Percentiles rank a stretch among this genome's conserved stretches.
Evolutionary conservation across 1,140 invertebrate species (phyloP).

Genomic region (Solenopsis invicta): DNA sequence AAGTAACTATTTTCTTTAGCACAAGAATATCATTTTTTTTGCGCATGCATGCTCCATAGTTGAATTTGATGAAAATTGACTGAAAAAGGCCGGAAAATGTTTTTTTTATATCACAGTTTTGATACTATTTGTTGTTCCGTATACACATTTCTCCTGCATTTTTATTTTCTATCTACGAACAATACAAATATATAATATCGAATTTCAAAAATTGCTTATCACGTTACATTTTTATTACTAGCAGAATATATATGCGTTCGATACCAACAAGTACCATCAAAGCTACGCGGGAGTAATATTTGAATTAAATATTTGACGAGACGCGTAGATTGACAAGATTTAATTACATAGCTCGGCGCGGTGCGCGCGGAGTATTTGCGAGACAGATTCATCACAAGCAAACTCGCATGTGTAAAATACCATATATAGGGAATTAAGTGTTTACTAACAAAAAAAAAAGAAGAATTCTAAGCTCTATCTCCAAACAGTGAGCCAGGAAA

Average conservation of each 20-base stretch:
- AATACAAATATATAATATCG: constrained; percentile 8
- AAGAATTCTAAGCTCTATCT: constrained; percentile 28
- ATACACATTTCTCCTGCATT: not conserved
- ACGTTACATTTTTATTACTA: constrained; percentile 3
- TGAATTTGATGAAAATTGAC: not conserved
- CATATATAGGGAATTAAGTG: not conserved
- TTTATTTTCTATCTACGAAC: not conserved
- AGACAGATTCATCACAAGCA: constrained; percentile 19
- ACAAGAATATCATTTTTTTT: too few relatives aligned
- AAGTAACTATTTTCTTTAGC: too few relatives aligned
- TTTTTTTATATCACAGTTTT: not conserved
- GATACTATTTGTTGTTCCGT: not conserved
- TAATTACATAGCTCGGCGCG: constrained; percentile 44
- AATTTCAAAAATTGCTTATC: constrained; percentile 7
- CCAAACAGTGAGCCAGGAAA: not conserved
- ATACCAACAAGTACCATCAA: constrained; percentile 31
- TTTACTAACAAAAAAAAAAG: constrained; percentile 28
- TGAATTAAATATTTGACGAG: constrained; percentile 57
- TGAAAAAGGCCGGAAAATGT: not conserved
- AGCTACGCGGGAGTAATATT: constrained; percentile 27
- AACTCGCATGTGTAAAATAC: not conserved
- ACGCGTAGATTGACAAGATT: constrained; percentile 50
- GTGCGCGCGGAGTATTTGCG: not conserved
- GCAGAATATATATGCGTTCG: not conserved
- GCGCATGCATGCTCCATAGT: not conserved